These are phyloP conservation scores for Amorpha juglandis DNA, from an alignment of 2,888 invertebrate species.

Conservation along the genomic window DNA sequence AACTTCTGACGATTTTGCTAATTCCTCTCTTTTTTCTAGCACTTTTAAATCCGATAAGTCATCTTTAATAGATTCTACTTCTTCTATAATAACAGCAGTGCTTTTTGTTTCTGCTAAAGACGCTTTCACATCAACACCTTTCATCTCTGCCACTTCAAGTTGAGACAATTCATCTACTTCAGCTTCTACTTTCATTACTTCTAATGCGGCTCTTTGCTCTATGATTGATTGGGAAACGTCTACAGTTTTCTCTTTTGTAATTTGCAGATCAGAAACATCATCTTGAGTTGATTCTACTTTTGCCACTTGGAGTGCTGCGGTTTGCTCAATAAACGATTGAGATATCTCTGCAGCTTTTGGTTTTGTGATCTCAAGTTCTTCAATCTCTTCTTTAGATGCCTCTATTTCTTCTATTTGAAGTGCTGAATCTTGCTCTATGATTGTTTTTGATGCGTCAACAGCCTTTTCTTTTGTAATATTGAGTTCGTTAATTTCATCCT, in stretches of 20 bases:
- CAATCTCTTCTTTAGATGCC: slow-evolving; percentile 17
- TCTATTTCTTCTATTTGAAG: slow-evolving; percentile 23
- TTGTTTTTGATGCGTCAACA: not conserved
- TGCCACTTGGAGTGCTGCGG: not conserved
- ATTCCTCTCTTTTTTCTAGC: not conserved
- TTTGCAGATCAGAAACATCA: not conserved
- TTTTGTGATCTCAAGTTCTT: slow-evolving; percentile 18
- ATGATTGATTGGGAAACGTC: slow-evolving; percentile 2
- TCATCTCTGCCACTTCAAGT: slow-evolving; percentile 34
- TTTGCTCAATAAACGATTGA: slow-evolving; percentile 9
- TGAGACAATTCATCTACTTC: slow-evolving; percentile 30
- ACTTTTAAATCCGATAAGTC: slow-evolving; percentile 1
- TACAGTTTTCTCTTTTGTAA: slow-evolving; percentile 8
- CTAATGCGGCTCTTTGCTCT: slow-evolving; percentile 15
- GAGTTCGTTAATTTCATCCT: slow-evolving; percentile 25
- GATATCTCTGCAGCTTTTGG: slow-evolving; percentile 13
- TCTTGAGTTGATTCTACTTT: slow-evolving; percentile 10
- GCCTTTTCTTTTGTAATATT: slow-evolving; percentile 18
- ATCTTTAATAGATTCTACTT: not conserved
- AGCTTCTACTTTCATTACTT: slow-evolving; percentile 25
- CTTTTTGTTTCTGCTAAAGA: slow-evolving; percentile 13
- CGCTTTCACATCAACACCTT: slow-evolving; percentile 25
- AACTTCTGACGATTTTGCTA: slow-evolving; percentile 28
- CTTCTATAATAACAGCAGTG: not conserved
- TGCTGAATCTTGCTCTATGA: slow-evolving; percentile 13